These are phyloP conservation scores for Dicroscelio sp. DNA, from an alignment of 2,888 invertebrate species.

Conservation along the genomic window DNA sequence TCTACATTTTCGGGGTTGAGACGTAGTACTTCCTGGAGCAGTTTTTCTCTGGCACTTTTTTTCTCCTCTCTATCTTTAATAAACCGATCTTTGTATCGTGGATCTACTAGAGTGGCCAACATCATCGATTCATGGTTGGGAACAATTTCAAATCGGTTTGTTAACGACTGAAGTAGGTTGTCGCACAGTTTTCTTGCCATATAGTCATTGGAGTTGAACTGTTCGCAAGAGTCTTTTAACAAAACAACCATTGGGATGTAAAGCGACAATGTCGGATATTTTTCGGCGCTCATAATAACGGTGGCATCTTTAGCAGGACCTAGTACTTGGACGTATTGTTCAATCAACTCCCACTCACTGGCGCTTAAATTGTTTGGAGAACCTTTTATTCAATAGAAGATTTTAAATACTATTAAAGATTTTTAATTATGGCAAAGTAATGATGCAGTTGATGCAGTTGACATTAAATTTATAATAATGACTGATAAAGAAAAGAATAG, in stretches of 20 bases:
- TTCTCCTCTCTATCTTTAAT: not conserved
- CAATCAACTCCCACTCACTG: not conserved
- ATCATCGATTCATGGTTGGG: not conserved
- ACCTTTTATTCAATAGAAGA: too few relatives aligned
- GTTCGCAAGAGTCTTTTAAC: not conserved
- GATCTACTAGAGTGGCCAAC: not conserved
- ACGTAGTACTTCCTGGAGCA: not conserved
- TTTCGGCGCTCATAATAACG: not conserved
- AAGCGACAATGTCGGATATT: not conserved
- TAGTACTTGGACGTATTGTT: not conserved
- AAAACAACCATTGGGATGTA: conserved; percentile 18
- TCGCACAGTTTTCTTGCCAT: not conserved
- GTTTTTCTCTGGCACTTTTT: not conserved
- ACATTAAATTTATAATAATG: too few relatives aligned
- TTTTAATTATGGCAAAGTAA: not conserved
- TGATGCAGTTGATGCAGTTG: too few relatives aligned
- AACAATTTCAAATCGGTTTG: not conserved
- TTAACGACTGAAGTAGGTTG: not conserved
- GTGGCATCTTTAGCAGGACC: not conserved
- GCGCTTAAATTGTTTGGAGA: not conserved
- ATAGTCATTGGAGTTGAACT: not conserved
- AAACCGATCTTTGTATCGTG: not conserved
- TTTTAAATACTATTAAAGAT: conserved; percentile 3
- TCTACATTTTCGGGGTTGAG: too few relatives aligned
- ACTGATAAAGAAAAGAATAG: too few relatives aligned